phyloP scores from a whole-genome alignment of 2,888 invertebrate genomes.

The Ophion costatus region DNA sequence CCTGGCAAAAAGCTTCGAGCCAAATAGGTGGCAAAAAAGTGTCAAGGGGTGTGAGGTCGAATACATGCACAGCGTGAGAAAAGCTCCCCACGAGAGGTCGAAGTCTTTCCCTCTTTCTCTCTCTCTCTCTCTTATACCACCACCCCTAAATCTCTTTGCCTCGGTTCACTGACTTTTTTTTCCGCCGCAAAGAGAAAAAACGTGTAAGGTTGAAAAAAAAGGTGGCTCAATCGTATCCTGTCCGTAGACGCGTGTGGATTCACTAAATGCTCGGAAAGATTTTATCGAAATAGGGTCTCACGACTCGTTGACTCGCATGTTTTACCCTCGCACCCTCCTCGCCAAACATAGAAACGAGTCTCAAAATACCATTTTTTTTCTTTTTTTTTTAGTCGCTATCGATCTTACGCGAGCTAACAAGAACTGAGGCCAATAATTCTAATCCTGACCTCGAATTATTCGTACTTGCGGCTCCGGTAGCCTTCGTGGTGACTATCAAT shows the following conservation, averaged over 20 bases:
- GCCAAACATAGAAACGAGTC: not conserved
- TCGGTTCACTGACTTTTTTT: constrained; percentile 14
- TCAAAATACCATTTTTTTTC: not conserved
- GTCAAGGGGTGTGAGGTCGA: not conserved
- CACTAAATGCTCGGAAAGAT: constrained; percentile 16
- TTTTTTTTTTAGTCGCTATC: not conserved
- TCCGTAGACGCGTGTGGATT: constrained; percentile 5
- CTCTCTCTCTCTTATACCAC: not conserved
- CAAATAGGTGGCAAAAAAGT: constrained; percentile 10
- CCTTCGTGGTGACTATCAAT: too few species aligned
- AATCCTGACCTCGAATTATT: too few species aligned
- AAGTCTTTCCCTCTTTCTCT: constrained; percentile 6
- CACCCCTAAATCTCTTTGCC: constrained; percentile 21
- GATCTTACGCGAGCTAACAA: not conserved
- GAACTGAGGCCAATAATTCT: too few species aligned
- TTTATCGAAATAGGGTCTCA: constrained; percentile 38
- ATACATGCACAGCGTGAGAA: not conserved
- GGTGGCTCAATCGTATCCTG: constrained; percentile 5
- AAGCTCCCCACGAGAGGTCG: not conserved
- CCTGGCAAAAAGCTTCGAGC: constrained; percentile 22
- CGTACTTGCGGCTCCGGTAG: too few species aligned
- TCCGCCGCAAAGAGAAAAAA: constrained; percentile 7
- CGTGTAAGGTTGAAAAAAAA: constrained; percentile 25
- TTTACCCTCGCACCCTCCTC: constrained; percentile 6
- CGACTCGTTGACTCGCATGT: constrained; percentile 49